Evolutionary conservation across 1,140 invertebrate species (phyloP).

Genomic region (Sitophilus oryzae): DNA sequence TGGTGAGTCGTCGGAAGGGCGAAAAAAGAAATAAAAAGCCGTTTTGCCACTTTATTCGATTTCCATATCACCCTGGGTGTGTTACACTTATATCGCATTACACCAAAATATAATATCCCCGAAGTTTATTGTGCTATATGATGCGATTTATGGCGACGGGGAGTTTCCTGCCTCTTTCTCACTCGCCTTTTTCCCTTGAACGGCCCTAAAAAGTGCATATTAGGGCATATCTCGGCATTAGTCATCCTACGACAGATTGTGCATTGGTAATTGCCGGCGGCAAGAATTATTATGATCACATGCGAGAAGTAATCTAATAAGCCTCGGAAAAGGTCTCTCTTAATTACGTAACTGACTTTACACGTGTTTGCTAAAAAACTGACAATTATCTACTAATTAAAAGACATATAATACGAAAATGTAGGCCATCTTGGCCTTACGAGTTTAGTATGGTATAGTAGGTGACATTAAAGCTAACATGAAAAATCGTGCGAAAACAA

Average conservation of each 20-base stretch:
- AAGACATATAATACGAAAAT: too few relatives aligned
- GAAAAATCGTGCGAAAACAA: too few relatives aligned
- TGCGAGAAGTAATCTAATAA: too few relatives aligned
- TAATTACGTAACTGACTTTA: too few relatives aligned
- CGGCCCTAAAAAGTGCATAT: conserved; percentile 24
- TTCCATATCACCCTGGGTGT: conserved; percentile 26
- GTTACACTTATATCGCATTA: conserved; percentile 27
- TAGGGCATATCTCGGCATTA: conserved; percentile 26
- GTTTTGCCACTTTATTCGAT: conserved; percentile 23
- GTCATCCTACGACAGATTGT: background rate
- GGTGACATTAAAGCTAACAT: too few relatives aligned
- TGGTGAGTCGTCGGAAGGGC: background rate
- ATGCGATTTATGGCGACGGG: conserved; percentile 25
- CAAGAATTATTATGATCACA: background rate
- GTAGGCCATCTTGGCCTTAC: too few relatives aligned
- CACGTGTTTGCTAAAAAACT: too few relatives aligned
- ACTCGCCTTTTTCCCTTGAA: too few relatives aligned
- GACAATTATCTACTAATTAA: too few relatives aligned
- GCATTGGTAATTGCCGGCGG: background rate
- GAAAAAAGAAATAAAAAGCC: conserved; percentile 20
- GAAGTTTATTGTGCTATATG: conserved; percentile 24
- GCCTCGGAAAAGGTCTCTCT: too few relatives aligned
- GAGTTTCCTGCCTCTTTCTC: conserved; percentile 7
- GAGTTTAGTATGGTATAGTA: too few relatives aligned
- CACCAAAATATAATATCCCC: conserved; percentile 23